Conservation (phyloP, 2,113 vertebrate species). For the Coryphaenoides rupestris region DNA sequence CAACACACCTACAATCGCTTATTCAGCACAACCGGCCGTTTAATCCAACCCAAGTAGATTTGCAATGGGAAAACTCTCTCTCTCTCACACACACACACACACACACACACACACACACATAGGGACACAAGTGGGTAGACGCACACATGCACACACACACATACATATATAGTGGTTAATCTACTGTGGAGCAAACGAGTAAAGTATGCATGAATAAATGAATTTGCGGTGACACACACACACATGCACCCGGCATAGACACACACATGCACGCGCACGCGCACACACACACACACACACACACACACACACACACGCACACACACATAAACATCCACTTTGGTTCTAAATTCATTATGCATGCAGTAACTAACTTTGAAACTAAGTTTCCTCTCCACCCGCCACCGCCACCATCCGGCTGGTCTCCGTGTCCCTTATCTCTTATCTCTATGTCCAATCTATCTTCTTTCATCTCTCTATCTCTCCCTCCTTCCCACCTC, state of each 20-base stretch:
- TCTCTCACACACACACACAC: not conserved
- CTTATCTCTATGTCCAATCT: constrained; percentile 29
- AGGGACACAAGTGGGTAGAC: not conserved
- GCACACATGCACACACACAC: not conserved
- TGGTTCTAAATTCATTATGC: too few relatives aligned
- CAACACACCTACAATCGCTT: not conserved
- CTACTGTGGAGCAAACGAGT: too few relatives aligned
- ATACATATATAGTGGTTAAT: not conserved
- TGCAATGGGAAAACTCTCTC: not conserved
- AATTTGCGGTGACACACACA: not conserved
- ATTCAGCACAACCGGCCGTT: not conserved
- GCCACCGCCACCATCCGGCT: constrained; percentile 22
- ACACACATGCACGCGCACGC: not conserved
- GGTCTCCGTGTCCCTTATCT: constrained; percentile 40
- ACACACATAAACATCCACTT: too few relatives aligned
- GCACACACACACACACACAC: not conserved
- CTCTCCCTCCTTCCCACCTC: constrained; percentile 51
- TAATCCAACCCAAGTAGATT: not conserved
- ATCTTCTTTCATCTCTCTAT: constrained; percentile 53
- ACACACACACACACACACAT: not conserved
- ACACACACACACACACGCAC: not conserved
- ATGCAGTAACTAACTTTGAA: not conserved
- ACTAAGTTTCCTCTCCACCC: constrained; percentile 2
- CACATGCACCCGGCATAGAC: not conserved
- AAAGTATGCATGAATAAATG: not conserved